Evolutionary conservation across 35 echinoderm and acorn worm genomes (phyloP).

Genomic region (Ophioderma brevispina): DNA sequence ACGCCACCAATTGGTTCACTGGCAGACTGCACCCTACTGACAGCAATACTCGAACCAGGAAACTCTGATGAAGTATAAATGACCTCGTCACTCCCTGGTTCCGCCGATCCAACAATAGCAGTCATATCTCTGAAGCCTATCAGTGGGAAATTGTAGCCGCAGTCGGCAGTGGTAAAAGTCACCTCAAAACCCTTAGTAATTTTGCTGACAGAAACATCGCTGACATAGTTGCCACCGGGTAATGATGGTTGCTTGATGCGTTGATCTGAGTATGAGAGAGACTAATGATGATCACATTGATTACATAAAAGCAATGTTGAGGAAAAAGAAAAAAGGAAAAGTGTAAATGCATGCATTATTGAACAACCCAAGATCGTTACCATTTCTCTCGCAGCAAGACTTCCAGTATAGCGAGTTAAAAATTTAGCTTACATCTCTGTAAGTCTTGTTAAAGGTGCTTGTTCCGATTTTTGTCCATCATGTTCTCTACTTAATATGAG

Average conservation of each 20-base stretch:
- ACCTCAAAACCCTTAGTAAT: slow-evolving; percentile 35
- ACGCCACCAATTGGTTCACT: slow-evolving; percentile 64
- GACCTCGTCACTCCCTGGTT: slow-evolving; percentile 32
- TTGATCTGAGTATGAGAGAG: slow-evolving; percentile 41
- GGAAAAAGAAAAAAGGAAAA: too few relatives aligned
- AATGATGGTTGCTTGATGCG: slow-evolving; percentile 18
- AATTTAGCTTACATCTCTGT: too few relatives aligned
- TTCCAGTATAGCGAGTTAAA: too few relatives aligned
- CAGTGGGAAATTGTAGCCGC: slow-evolving; percentile 78
- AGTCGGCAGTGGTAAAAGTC: slow-evolving; percentile 48
- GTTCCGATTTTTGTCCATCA: too few relatives aligned
- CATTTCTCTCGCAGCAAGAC: too few relatives aligned
- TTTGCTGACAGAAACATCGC: slow-evolving; percentile 59
- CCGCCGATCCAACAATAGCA: background rate
- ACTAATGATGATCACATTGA: too few relatives aligned
- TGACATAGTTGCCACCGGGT: slow-evolving; percentile 75
- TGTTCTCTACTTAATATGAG: too few relatives aligned
- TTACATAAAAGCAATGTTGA: too few relatives aligned
- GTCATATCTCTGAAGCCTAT: slow-evolving; percentile 52
- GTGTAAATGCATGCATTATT: too few relatives aligned
- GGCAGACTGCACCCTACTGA: slow-evolving; percentile 40
- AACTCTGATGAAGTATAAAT: slow-evolving; percentile 20
- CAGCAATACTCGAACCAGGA: slow-evolving; percentile 19
- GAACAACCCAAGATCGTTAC: too few relatives aligned
- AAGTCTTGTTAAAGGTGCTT: too few relatives aligned